These are phyloP conservation scores for Axea sp. DNA, from an alignment of 2,888 invertebrate genomes.

Conservation along the genomic window DNA sequence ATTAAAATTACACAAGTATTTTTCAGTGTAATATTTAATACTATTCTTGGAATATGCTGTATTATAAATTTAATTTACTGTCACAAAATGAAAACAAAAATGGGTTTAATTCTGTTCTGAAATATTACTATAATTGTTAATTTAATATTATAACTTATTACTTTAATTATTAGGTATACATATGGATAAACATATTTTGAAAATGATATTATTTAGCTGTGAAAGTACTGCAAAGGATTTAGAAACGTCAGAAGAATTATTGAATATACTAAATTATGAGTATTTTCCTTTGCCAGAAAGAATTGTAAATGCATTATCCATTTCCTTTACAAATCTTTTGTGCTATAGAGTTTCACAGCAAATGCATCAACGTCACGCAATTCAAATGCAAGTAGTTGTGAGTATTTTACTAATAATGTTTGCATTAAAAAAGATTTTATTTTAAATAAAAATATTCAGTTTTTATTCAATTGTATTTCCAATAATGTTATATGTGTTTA, in stretches of 20 bases:
- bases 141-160: no score
- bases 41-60: no score
- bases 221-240: conserved; percentile 18
- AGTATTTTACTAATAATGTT: conserved; percentile 13
- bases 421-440: neutral
- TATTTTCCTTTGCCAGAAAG: conserved; percentile 31
- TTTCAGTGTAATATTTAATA: no score
- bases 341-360: conserved; percentile 45
- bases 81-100: no score
- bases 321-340: conserved; percentile 38
- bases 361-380: conserved; percentile 47
- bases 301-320: conserved; percentile 28
- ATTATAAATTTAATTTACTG: no score
- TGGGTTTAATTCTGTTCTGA: no score
- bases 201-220: conserved; percentile 32
- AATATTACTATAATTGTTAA: no score
- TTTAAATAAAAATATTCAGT: no score
- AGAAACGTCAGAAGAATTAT: conserved; percentile 4
- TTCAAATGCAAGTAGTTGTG: conserved; percentile 44
- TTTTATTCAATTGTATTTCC: no score
- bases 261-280: conserved; percentile 4
- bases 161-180: no score
- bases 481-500: no score
- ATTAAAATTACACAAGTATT: no score
- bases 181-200: conserved; percentile 40